phyloP scores from a whole-genome alignment of 2,888 invertebrate species.

The Lypha dubia region DNA sequence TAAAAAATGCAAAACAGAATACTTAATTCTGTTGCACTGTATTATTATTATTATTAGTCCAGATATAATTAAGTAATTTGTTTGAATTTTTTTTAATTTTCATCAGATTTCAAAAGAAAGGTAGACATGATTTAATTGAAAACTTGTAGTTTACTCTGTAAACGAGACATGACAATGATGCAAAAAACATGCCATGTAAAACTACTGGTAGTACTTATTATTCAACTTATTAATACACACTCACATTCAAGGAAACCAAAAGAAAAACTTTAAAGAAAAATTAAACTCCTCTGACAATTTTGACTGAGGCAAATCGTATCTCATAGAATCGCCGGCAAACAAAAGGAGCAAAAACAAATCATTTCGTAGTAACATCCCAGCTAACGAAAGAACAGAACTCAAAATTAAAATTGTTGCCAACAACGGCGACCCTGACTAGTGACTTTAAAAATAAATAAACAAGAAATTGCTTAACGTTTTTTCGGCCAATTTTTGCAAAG shows the following conservation, averaged over 20 bases:
- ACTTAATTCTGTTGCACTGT: too few species aligned
- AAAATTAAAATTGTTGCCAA: conserved; percentile 31
- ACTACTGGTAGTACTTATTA: conserved; percentile 5
- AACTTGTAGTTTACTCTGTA: too few species aligned
- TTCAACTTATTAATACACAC: conserved; percentile 15
- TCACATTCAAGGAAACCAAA: conserved; percentile 25
- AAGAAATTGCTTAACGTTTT: conserved; percentile 33
- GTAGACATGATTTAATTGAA: too few species aligned
- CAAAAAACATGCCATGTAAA: too few species aligned
- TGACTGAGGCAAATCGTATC: conserved; percentile 74
- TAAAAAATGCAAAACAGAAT: too few species aligned
- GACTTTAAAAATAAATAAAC: conserved; percentile 51
- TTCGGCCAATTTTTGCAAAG: conserved; percentile 49
- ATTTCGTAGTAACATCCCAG: conserved; percentile 57
- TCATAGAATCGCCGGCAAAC: conserved; percentile 71
- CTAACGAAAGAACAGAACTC: conserved; percentile 4
- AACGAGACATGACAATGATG: too few species aligned
- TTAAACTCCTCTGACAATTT: conserved; percentile 68
- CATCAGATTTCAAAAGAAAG: too few species aligned
- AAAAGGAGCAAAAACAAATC: conserved; percentile 55
- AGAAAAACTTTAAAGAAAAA: conserved; percentile 11
- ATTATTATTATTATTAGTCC: too few species aligned
- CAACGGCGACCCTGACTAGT: conserved; percentile 67
- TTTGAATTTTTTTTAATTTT: too few species aligned
- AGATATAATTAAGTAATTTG: too few species aligned